phyloP scores from a whole-genome alignment of 2,888 invertebrate species.

The Acleris cristana region DNA sequence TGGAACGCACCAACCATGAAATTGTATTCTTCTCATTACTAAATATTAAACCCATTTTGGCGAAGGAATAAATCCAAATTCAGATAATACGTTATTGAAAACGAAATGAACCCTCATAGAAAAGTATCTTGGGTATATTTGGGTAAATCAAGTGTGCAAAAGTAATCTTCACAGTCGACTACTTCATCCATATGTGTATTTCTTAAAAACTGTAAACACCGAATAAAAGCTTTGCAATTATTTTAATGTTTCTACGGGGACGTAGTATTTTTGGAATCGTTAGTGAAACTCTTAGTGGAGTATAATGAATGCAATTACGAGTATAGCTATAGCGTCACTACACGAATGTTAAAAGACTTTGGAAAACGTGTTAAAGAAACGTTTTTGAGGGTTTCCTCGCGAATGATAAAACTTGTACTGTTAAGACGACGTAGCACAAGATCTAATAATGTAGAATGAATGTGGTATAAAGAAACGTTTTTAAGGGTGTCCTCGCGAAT shows the following conservation, averaged over 20 bases:
- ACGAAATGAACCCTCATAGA: too few relatives aligned
- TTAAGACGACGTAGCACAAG: neutral
- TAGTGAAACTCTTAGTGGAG: neutral
- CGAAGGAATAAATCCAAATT: conserved; percentile 6
- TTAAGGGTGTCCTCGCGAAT: too few relatives aligned
- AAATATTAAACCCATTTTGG: conserved; percentile 12
- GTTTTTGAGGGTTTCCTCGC: too few relatives aligned
- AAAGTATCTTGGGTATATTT: too few relatives aligned
- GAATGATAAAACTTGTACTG: neutral
- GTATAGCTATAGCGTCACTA: neutral
- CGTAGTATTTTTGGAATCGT: neutral
- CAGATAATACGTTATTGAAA: neutral
- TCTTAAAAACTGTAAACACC: neutral
- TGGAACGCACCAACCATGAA: conserved; percentile 32
- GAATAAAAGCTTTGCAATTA: neutral
- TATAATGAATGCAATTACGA: neutral
- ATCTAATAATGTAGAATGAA: neutral
- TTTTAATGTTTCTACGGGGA: neutral
- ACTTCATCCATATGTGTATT: neutral
- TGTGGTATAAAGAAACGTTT: too few relatives aligned
- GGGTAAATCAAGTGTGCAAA: too few relatives aligned
- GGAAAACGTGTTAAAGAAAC: too few relatives aligned
- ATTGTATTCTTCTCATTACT: conserved; percentile 26
- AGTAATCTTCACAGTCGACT: too few relatives aligned
- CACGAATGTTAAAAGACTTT: neutral